Evolutionary conservation across 2,113 vertebrate genomes (phyloP).

Genomic region (Macquaria ambigua): DNA sequence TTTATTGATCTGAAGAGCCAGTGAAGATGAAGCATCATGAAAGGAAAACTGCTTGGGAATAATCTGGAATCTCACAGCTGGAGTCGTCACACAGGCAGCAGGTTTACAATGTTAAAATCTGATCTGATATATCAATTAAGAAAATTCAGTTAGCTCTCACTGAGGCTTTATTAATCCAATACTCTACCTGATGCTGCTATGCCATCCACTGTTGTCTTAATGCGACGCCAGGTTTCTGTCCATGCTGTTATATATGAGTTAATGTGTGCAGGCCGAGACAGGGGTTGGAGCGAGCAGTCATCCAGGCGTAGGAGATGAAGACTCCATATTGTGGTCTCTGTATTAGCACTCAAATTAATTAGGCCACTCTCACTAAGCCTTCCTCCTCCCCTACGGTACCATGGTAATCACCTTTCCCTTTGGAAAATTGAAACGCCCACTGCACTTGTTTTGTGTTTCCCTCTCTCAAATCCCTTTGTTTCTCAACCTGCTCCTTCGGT

Average conservation of each 20-base stretch:
- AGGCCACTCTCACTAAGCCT: constrained; percentile 52
- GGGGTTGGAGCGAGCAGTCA: not conserved
- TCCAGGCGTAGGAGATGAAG: constrained; percentile 28
- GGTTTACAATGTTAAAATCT: not conserved
- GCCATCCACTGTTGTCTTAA: constrained; percentile 4
- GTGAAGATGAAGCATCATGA: not conserved
- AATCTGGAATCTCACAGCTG: constrained; percentile 15
- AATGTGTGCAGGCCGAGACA: constrained; percentile 18
- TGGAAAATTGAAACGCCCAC: constrained; percentile 47
- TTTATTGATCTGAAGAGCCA: constrained; percentile 55
- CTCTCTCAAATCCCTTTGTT: constrained; percentile 39
- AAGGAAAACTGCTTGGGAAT: constrained; percentile 19
- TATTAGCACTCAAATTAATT: constrained; percentile 61
- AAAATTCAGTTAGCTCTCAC: constrained; percentile 18
- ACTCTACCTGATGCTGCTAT: not conserved
- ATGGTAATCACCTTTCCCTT: constrained; percentile 58
- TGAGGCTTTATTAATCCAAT: constrained; percentile 22
- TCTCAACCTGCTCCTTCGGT: constrained; percentile 39
- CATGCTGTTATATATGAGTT: constrained; percentile 30
- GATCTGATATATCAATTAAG: constrained; percentile 9
- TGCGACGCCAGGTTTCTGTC: constrained; percentile 4
- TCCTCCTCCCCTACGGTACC: not conserved
- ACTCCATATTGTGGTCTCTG: constrained; percentile 35
- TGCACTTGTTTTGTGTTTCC: constrained; percentile 33
- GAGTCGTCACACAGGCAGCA: not conserved